These are phyloP conservation scores for Caenorhabditis sp. DNA, from an alignment of 2,888 invertebrate genomes.

Conservation along the genomic window DNA sequence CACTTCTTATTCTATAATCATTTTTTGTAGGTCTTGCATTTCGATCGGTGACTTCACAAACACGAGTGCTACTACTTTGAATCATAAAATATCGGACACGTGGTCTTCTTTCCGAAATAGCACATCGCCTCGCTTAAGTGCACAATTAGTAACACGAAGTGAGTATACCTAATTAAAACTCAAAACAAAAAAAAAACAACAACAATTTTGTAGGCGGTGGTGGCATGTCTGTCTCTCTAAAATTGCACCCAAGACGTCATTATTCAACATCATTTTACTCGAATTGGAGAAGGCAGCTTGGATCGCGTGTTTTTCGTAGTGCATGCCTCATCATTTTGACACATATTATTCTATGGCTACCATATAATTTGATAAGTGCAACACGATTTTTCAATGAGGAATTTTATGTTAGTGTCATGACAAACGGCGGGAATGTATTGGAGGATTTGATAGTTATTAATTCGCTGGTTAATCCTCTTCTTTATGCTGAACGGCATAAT, in stretches of 20 bases:
- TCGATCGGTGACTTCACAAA: background rate
- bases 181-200: background rate
- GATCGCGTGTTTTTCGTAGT: constrained; percentile 60
- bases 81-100: background rate
- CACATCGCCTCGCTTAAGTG: background rate
- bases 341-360: constrained; percentile 64
- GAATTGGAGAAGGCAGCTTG: constrained; percentile 37
- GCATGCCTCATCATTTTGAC: constrained; percentile 59
- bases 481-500: constrained; percentile 39
- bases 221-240: background rate
- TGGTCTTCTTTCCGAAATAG: background rate
- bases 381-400: constrained; percentile 41
- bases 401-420: constrained; percentile 41
- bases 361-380: constrained; percentile 61
- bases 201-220: background rate
- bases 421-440: constrained; percentile 51
- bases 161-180: background rate
- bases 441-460: constrained; percentile 66
- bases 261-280: constrained; percentile 3
- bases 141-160: background rate
- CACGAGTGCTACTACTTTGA: background rate
- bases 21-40: background rate
- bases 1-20: too few species aligned
- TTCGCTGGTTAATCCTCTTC: constrained; percentile 63
- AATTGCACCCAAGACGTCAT: background rate